Evolutionary conservation across 2,797 vertebrate genomes (phyloP).

Genomic region (Anisognathus igniventris): DNA sequence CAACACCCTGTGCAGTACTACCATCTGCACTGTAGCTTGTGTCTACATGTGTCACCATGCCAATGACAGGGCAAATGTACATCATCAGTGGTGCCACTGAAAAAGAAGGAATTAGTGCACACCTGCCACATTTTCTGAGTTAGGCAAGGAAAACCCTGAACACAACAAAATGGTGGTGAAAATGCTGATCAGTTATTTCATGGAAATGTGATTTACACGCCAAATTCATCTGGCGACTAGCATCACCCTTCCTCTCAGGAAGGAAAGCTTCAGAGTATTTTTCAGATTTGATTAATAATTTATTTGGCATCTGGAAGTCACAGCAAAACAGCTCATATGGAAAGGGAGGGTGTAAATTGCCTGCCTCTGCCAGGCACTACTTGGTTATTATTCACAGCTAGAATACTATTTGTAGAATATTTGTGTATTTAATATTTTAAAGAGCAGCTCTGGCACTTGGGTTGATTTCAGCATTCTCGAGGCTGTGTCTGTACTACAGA

Average conservation of each 20-base stretch:
- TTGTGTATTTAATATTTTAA: constrained; percentile 43
- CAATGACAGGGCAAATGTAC: background rate
- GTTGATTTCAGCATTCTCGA: background rate
- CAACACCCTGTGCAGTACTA: background rate
- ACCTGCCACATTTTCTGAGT: background rate
- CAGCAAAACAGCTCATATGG: constrained; percentile 6
- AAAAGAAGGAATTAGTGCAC: background rate
- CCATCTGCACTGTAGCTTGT: background rate
- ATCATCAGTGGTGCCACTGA: background rate
- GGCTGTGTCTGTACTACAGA: background rate
- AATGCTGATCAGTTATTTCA: background rate
- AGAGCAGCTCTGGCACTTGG: constrained; percentile 9
- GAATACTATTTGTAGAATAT: constrained; percentile 28
- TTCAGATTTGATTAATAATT: constrained; percentile 45
- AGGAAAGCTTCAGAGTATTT: background rate
- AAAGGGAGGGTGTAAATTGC: constrained; percentile 20
- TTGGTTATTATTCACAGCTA: constrained; percentile 8
- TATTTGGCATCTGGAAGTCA: constrained; percentile 38
- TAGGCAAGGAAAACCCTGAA: background rate
- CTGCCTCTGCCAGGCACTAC: constrained; percentile 21
- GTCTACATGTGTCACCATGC: background rate
- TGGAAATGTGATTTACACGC: background rate
- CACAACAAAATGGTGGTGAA: background rate
- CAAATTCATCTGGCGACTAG: background rate
- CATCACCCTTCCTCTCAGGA: background rate